Percentiles rank a stretch among this genome's conserved stretches.
Conservation (phyloP, 2,888 invertebrate species). For the Stenotaenia linearis region DNA sequence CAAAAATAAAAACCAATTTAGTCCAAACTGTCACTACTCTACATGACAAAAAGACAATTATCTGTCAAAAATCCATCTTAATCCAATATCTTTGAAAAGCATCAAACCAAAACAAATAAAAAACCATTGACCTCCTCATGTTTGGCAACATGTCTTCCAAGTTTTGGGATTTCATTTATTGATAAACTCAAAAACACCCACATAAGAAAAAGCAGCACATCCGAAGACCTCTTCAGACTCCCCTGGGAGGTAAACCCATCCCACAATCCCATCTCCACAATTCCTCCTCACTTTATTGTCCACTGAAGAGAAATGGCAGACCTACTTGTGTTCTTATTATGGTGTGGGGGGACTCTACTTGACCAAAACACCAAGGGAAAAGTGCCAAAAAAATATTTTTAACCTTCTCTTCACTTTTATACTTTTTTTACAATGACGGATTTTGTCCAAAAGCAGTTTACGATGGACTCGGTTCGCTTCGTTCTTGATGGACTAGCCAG, state of each 20-base stretch:
- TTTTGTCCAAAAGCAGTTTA: background rate
- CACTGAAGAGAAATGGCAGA: background rate
- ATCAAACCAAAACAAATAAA: background rate
- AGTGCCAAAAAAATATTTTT: background rate
- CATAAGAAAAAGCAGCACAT: background rate
- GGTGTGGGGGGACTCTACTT: background rate
- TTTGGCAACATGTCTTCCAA: background rate
- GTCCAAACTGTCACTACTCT: too few species aligned
- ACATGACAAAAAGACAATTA: too few species aligned
- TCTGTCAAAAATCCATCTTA: too few species aligned
- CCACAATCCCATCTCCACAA: background rate
- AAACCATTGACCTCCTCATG: background rate
- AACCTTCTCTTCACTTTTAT: background rate
- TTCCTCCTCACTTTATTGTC: background rate
- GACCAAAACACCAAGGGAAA: background rate
- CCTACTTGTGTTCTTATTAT: background rate
- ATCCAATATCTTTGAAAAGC: too few species aligned
- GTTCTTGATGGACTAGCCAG: background rate
- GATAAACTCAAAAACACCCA: constrained; percentile 13
- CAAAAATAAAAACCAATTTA: too few species aligned
- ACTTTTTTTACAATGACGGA: background rate
- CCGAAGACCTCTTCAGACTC: background rate
- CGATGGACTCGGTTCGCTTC: background rate
- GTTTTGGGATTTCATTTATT: background rate
- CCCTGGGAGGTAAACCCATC: background rate